These are phyloP conservation scores for Silvanus unidentatus DNA, from an alignment of 2,888 invertebrate species.

Conservation along the genomic window DNA sequence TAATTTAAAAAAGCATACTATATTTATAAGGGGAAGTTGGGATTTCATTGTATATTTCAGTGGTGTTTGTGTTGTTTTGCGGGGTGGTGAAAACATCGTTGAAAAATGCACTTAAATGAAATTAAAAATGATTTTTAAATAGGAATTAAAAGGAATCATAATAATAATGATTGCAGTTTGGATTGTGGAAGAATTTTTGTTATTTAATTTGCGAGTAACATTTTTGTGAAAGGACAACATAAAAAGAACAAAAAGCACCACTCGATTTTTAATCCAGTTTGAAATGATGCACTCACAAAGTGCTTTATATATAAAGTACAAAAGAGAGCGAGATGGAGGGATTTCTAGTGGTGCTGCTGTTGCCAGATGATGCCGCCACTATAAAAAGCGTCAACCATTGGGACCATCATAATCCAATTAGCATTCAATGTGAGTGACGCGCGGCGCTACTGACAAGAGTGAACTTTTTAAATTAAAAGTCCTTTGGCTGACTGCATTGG, in stretches of 20 bases:
- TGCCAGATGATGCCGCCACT: slow-evolving; percentile 39
- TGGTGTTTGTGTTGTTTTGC: no score
- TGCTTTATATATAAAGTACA: slow-evolving; percentile 26
- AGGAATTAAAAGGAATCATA: no score
- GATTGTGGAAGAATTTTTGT: no score
- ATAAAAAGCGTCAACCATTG: slow-evolving; percentile 38
- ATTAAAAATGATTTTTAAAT: no score
- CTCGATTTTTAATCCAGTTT: slow-evolving; percentile 37
- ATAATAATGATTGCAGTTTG: no score
- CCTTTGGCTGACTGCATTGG: slow-evolving; percentile 25
- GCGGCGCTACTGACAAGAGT: slow-evolving; percentile 31
- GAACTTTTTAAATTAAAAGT: slow-evolving; percentile 43
- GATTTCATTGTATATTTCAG: no score
- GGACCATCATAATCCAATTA: slow-evolving; percentile 45
- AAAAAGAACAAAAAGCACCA: slow-evolving; percentile 31
- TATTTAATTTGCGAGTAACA: no score
- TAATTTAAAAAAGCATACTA: slow-evolving; percentile 1
- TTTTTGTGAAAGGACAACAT: slow-evolving; percentile 25
- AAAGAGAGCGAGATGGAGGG: slow-evolving; percentile 14
- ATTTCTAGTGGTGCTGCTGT: slow-evolving; percentile 12
- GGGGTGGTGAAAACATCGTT: no score
- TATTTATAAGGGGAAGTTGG: no score
- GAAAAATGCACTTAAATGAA: no score
- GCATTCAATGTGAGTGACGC: slow-evolving; percentile 40
- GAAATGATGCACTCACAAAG: slow-evolving; percentile 24